Base-by-base conservation (phyloP, 1,140 invertebrate species). In the Asobara japonica region DNA sequence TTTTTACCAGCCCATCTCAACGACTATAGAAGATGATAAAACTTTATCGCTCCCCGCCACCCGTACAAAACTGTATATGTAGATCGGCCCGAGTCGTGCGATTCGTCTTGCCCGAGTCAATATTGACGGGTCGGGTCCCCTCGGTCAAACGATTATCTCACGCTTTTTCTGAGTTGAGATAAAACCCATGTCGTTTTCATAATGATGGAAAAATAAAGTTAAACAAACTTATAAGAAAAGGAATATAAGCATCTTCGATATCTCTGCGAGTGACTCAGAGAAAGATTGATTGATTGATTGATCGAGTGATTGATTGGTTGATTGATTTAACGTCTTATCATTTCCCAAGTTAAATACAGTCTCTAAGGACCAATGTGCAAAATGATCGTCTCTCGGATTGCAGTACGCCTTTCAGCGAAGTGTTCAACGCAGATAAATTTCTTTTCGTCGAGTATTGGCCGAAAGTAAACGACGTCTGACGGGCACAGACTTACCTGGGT, bases 31-130 rank as follows among this genome's bases (percentile, higher is more conserved):
- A 62, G 38, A 72, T 70, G 81, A 83, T 81, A 83, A 83, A 79
- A 65, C 76, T 79, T 83, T 83, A 83, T 83, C 78, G 72, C 69
- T 62, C 33, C 45, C 51, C 76, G 77, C 79, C 81, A 80, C 76
- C 77, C 72, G 75, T 60, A 11, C 22, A 45, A 29, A 27, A 27
- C n/a, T 66, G 6, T 62, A 45, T 69, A 67, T 67, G 27, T 51
- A 67, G 41, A 51, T 67, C 13, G 20, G 51, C 51, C 51, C 18
- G 51, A 56, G 51, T 31, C 29, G 27, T 30, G 38, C 76, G 68
- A 74, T 72, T 67, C 67, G 76, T 76, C 73, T 76, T 72, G 16
- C 69, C 22, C 60, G 60, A 69, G 70, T 74, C 75, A 77, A 77
- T 79, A 77, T 77, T 79, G 77, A 79, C 75, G 74, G 72, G 31